Evolutionary conservation across 2,113 vertebrate species (phyloP), one percentile per base, ranked within the genome.

Genomic region (Heterotilapia buettikoferi): DNA sequence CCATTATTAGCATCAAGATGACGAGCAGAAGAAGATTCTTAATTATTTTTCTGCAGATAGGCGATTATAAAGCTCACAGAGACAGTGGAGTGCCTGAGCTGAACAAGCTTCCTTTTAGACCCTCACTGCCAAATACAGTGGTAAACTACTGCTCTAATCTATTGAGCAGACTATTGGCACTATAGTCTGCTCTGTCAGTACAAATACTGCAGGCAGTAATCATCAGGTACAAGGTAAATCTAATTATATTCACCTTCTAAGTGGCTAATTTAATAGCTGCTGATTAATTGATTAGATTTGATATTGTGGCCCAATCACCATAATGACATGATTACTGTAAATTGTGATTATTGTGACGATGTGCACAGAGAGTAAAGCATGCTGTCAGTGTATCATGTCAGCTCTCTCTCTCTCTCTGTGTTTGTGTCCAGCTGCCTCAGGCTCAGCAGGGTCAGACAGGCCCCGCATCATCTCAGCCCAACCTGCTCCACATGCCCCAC

Each of bases 401-500:
- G 26, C 79, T 87, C 26, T 83, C 31, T 76, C 57, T 85, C 52
- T 88, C 24, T 83, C 18, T 91, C 5, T 84, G 81, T 90, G 24
- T 87, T 78, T 90, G 83, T 92, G 85, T 92, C 85, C 97, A 98
- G 98, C 96, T 98, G 91, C 97, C 98, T 93, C 97, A 97, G 93
- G 94, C 97, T 89, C 96, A 97, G 93, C 98, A 98, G 96, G 96
- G 96, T 94, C 97, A 97, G 95, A 96, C 97, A 87, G 97, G 97
- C 93, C 97, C 97, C 83, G 96, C 96, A 66, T 96, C 97, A 79
- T 97, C 98, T 90, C 99, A 98, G 93, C 92, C 98, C 91, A 97
- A 92, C 95, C 97, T 99, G 89, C 97, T 99, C 91, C 98, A 99
- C 96, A 97, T 99, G 97, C 97, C 98, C 95, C 98, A 99, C 95